Evolutionary conservation across 1,140 invertebrate genomes (phyloP).

Genomic region (Scaptomyza pallida): DNA sequence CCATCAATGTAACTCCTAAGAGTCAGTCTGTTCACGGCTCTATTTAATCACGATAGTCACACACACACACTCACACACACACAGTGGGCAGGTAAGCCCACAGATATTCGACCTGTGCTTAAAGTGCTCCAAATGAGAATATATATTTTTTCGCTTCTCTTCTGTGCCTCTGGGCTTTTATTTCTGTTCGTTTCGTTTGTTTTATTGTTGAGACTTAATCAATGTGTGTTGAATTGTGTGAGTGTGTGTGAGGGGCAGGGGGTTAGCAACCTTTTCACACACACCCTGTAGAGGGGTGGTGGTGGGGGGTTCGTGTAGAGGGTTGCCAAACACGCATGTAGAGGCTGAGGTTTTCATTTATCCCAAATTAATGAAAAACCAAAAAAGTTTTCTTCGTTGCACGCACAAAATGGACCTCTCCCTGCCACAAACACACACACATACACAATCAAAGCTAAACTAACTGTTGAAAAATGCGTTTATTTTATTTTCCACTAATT

Average conservation of each 20-base stretch:
- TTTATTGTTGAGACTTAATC: constrained; percentile 62
- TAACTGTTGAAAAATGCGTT: background rate
- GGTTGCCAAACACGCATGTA: constrained; percentile 40
- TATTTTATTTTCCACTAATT: constrained; percentile 11
- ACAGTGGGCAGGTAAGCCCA: background rate
- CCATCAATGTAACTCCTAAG: constrained; percentile 13
- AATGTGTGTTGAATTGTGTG: constrained; percentile 38
- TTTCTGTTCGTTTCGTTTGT: constrained; percentile 48
- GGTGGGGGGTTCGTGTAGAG: background rate
- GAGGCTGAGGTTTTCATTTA: constrained; percentile 68
- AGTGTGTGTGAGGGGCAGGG: no score
- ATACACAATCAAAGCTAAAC: background rate
- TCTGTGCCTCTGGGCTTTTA: constrained; percentile 22
- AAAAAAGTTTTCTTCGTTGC: constrained; percentile 36
- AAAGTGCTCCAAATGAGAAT: constrained; percentile 43
- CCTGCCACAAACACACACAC: background rate
- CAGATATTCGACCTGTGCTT: constrained; percentile 28
- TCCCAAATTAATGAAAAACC: constrained; percentile 68
- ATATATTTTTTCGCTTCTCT: background rate
- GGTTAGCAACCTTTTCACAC: constrained; percentile 36
- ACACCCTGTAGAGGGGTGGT: constrained; percentile 2
- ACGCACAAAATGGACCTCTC: constrained; percentile 40
- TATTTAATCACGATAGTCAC: constrained; percentile 29
- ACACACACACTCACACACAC: constrained; percentile 14
- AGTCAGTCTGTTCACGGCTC: constrained; percentile 12